Percentiles rank a stretch among this genome's conserved stretches.
These are phyloP conservation scores for Allolobophora icterica DNA, from an alignment of 2,888 invertebrate genomes.

Conservation along the genomic window DNA sequence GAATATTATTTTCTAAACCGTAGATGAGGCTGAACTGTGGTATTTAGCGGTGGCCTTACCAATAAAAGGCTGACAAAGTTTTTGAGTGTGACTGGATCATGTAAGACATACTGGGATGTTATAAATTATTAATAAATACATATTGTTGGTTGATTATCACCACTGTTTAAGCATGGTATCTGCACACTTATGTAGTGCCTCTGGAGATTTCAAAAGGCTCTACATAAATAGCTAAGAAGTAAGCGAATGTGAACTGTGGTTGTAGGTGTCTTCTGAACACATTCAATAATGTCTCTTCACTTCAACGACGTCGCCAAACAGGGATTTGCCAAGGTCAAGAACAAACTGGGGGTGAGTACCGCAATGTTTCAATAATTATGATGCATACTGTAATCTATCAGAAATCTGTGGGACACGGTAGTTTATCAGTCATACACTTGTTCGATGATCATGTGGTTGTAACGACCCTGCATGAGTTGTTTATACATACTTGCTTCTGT, in stretches of 20 bases:
- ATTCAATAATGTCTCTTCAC: not conserved
- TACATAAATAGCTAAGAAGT: not conserved
- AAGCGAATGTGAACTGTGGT: not conserved
- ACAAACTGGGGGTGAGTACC: not conserved
- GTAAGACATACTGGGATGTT: not conserved
- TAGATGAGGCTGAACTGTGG: no score
- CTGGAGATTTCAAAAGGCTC: not conserved
- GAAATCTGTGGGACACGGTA: no score
- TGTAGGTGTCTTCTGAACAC: not conserved
- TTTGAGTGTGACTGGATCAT: no score
- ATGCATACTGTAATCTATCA: not conserved
- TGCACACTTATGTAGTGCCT: not conserved
- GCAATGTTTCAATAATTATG: not conserved
- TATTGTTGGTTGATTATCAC: not conserved
- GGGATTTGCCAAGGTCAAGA: slow-evolving; percentile 21
- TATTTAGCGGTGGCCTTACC: no score
- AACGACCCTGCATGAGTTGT: no score
- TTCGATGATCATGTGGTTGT: no score
- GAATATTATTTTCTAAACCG: no score
- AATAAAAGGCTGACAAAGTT: no score
- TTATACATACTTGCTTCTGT: no score
- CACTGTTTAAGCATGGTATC: not conserved
- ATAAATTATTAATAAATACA: not conserved
- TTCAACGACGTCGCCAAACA: not conserved
- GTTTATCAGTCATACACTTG: no score